A percentile compares a stretch with the other conserved stretches of the same genome.
Conservation (phyloP, 2,888 invertebrate genomes). For the Tuta absoluta region DNA sequence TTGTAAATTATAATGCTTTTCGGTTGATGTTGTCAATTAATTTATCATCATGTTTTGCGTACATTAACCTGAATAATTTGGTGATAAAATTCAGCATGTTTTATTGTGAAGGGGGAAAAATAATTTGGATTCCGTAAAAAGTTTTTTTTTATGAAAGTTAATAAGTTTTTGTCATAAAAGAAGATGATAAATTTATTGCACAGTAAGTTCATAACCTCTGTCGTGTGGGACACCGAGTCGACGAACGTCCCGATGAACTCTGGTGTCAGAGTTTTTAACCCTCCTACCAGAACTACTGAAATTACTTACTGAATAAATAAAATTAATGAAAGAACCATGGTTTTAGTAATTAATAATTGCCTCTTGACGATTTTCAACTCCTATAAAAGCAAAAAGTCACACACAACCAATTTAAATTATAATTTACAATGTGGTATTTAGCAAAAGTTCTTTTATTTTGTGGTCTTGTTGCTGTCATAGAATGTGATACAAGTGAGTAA, state of each 20-base stretch:
- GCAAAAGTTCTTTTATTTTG: not conserved
- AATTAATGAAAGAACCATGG: not conserved
- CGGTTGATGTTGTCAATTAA: constrained; percentile 2
- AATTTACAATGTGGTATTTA: not conserved
- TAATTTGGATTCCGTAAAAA: not conserved
- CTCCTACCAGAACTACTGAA: no score
- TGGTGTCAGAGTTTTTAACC: no score
- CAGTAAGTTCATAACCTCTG: no score
- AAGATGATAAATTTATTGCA: no score
- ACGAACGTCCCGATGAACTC: not conserved
- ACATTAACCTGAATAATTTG: not conserved
- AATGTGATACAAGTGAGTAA: constrained; percentile 4
- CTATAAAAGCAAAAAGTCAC: not conserved
- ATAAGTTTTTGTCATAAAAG: no score
- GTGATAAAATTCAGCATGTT: not conserved
- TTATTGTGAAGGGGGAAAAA: not conserved
- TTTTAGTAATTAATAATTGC: not conserved
- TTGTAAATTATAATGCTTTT: not conserved
- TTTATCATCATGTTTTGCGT: not conserved
- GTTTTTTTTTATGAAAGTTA: no score
- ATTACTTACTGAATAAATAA: no score
- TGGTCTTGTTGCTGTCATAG: not conserved
- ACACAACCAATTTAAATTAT: not conserved
- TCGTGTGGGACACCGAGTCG: no score
- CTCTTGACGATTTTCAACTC: not conserved